A percentile compares a stretch with the other conserved stretches of the same genome.
Evolutionary conservation across 2,888 invertebrate species (phyloP).

Genomic region (Octodonta nipae): DNA sequence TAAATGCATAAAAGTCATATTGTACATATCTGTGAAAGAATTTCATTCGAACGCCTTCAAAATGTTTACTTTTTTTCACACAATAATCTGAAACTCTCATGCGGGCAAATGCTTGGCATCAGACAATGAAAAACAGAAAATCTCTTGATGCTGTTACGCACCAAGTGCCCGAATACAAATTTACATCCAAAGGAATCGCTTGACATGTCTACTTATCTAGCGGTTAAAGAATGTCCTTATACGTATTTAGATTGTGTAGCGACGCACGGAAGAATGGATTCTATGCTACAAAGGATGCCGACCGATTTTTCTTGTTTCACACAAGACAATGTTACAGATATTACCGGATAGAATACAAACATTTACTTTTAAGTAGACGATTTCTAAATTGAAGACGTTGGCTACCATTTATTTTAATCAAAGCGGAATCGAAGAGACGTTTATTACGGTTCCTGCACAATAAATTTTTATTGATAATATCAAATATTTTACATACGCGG

Average conservation of each 20-base stretch:
- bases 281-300: conserved; percentile 33
- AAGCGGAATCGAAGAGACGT: conserved; percentile 10
- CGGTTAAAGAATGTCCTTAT: conserved; percentile 35
- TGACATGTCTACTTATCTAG: conserved; percentile 36
- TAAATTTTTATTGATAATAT: conserved; percentile 14
- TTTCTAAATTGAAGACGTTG: conserved; percentile 19
- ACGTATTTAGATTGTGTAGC: conserved; percentile 34
- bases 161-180: conserved; percentile 33
- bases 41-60: too few relatives aligned
- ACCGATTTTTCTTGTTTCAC: conserved; percentile 32
- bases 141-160: conserved; percentile 26
- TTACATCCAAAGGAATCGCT: conserved; percentile 37
- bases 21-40: too few relatives aligned
- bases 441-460: conserved; percentile 10
- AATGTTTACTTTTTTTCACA: too few relatives aligned
- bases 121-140: conserved; percentile 10
- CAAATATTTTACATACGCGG: conserved; percentile 8
- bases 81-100: too few relatives aligned
- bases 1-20: too few relatives aligned
- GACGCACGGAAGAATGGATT: conserved; percentile 33
- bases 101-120: too few relatives aligned
- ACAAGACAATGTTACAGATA: conserved; percentile 35
- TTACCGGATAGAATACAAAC: conserved; percentile 28
- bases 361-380: conserved; percentile 22
- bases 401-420: conserved; percentile 19